A percentile compares a stretch with the other conserved stretches of the same genome.
Conservation (phyloP, 2,113 vertebrate species). For the Prochilodus magdalenae region DNA sequence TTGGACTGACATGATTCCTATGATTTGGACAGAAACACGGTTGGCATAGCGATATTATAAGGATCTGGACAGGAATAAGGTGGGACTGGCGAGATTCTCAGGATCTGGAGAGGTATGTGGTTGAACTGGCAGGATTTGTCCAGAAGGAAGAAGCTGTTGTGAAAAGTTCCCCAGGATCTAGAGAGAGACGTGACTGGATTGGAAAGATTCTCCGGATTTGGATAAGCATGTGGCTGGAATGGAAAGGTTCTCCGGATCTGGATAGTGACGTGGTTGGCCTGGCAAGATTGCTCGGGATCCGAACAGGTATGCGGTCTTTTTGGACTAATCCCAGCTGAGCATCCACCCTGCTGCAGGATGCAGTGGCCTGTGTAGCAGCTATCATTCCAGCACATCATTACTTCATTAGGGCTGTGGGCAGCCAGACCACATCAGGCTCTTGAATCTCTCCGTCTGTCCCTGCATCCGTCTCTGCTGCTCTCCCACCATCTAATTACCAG, state of each 20-base stretch:
- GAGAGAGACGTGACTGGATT: not conserved
- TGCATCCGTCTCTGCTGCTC: constrained; percentile 50
- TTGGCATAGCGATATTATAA: too few relatives aligned
- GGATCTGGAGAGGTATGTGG: too few relatives aligned
- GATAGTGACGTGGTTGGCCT: not conserved
- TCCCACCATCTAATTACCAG: constrained; percentile 53
- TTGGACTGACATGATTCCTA: too few relatives aligned
- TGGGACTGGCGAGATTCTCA: too few relatives aligned
- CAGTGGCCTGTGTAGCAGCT: constrained; percentile 25
- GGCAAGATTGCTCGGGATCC: not conserved
- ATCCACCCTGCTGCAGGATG: not conserved
- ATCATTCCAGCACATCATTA: constrained; percentile 61
- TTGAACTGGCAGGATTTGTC: too few relatives aligned
- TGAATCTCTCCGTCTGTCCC: constrained; percentile 47
- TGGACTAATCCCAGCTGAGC: not conserved
- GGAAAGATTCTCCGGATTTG: not conserved
- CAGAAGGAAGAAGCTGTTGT: too few relatives aligned
- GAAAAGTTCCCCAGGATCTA: not conserved
- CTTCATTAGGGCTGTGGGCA: constrained; percentile 46
- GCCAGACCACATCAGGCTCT: constrained; percentile 24
- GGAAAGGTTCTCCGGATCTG: not conserved
- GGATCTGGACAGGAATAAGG: too few relatives aligned
- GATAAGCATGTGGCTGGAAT: not conserved
- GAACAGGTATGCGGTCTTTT: not conserved
- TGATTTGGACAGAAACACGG: too few relatives aligned